Evolutionary conservation across 2,888 invertebrate genomes (phyloP).

Genomic region (Habroteleia sp.): DNA sequence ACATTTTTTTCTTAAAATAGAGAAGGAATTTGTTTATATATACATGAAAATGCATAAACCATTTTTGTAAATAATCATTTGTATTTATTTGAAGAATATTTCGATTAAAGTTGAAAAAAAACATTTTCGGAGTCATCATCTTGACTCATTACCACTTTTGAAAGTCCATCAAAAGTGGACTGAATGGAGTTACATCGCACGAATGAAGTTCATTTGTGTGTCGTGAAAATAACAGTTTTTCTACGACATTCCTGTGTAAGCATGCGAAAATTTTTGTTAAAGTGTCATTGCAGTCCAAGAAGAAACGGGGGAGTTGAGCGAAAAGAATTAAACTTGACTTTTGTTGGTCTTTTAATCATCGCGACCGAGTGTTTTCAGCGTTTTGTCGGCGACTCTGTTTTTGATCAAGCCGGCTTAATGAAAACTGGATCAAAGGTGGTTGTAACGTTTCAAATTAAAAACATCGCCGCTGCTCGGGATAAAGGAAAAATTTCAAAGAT

Average conservation of each 20-base stretch:
- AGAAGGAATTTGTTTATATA: no score
- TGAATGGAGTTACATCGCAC: slow-evolving; percentile 5
- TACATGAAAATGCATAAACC: no score
- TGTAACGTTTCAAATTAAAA: slow-evolving; percentile 56
- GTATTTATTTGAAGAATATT: no score
- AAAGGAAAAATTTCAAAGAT: slow-evolving; percentile 39
- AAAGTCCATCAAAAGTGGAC: slow-evolving; percentile 1
- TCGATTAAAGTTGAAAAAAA: no score
- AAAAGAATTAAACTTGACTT: slow-evolving; percentile 58
- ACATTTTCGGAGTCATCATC: no score
- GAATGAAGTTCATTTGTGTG: slow-evolving; percentile 4
- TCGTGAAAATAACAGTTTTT: slow-evolving; percentile 30
- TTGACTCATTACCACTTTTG: no score
- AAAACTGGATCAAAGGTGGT: slow-evolving; percentile 57
- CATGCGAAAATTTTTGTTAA: slow-evolving; percentile 33
- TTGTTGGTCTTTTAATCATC: slow-evolving; percentile 57
- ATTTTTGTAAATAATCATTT: no score
- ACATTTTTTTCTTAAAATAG: no score
- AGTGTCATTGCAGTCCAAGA: slow-evolving; percentile 18
- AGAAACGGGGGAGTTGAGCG: slow-evolving; percentile 6
- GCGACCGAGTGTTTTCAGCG: slow-evolving; percentile 35
- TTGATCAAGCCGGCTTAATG: slow-evolving; percentile 56
- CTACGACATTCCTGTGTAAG: slow-evolving; percentile 12
- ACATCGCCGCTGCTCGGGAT: slow-evolving; percentile 31
- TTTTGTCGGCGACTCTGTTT: slow-evolving; percentile 45